These are phyloP conservation scores for Umimayanthus kanabou DNA, from an alignment of 92 coral and sea anemone species.

Conservation along the genomic window DNA sequence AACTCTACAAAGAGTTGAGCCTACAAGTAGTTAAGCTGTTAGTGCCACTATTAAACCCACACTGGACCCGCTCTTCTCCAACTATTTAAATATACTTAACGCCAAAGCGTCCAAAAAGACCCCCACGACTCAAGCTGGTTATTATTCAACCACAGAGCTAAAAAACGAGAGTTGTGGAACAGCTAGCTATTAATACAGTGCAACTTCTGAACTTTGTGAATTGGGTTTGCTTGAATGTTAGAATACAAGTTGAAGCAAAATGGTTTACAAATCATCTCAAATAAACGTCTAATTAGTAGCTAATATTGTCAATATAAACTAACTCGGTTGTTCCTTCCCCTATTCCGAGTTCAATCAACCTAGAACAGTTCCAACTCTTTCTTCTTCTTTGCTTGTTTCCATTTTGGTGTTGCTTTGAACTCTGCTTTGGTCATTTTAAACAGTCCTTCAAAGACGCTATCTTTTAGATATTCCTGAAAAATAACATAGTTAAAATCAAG, in stretches of 20 bases:
- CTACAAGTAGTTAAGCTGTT: too few relatives aligned
- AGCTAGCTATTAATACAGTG: background rate
- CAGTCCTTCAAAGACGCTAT: constrained; percentile 47
- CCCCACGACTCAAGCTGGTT: background rate
- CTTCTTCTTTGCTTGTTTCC: constrained; percentile 68
- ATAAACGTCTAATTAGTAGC: background rate
- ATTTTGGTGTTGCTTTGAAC: constrained; percentile 50
- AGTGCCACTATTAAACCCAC: background rate
- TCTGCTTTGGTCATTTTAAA: constrained; percentile 64
- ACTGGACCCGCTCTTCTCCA: background rate
- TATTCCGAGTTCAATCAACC: background rate
- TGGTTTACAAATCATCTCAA: background rate
- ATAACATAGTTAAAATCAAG: background rate
- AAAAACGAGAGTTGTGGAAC: background rate
- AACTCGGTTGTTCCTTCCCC: background rate
- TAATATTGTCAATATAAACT: background rate
- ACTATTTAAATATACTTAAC: too few relatives aligned
- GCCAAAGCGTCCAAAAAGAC: too few relatives aligned
- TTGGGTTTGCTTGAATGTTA: background rate
- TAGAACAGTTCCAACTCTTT: constrained; percentile 62
- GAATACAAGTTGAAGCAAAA: background rate
- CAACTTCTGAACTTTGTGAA: background rate
- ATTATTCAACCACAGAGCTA: too few relatives aligned
- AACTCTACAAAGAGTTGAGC: too few relatives aligned
- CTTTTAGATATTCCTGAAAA: constrained; percentile 50